Evolutionary conservation across 2,888 invertebrate genomes (phyloP).

Genomic region (Pristionchus exspectatus): DNA sequence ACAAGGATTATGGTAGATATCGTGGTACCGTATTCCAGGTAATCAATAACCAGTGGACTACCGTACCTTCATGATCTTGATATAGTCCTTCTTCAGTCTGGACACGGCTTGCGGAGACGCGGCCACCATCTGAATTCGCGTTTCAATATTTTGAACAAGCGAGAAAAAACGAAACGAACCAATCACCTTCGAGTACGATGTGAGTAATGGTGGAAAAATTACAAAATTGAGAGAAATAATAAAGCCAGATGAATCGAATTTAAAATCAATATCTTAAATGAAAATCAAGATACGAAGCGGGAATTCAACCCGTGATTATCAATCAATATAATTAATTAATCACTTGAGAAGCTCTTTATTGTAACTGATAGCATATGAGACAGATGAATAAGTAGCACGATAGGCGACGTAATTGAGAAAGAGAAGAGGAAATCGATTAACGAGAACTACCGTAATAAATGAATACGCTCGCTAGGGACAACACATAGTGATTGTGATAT

Average conservation of each 20-base stretch:
- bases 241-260: background rate
- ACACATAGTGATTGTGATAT: constrained; percentile 20
- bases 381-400: constrained; percentile 23
- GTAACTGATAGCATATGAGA: constrained; percentile 16
- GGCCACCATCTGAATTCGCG: constrained; percentile 61
- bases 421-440: constrained; percentile 6
- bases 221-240: background rate
- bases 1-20: constrained; percentile 9
- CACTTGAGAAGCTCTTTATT: constrained; percentile 22
- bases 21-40: background rate
- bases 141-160: background rate
- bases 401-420: background rate
- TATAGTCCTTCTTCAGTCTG: constrained; percentile 95
- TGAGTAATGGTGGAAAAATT: constrained; percentile 9
- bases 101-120: constrained; percentile 84
- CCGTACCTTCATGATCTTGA: constrained; percentile 87
- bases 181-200: constrained; percentile 6
- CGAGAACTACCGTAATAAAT: background rate
- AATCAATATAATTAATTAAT: background rate
- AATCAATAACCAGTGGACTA: background rate
- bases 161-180: constrained; percentile 24
- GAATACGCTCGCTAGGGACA: constrained; percentile 34
- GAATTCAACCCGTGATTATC: constrained; percentile 9
- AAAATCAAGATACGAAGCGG: background rate
- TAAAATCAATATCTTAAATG: background rate